Evolutionary conservation across 2,113 vertebrate species (phyloP).

Genomic region (Oncorhynchus mykiss): DNA sequence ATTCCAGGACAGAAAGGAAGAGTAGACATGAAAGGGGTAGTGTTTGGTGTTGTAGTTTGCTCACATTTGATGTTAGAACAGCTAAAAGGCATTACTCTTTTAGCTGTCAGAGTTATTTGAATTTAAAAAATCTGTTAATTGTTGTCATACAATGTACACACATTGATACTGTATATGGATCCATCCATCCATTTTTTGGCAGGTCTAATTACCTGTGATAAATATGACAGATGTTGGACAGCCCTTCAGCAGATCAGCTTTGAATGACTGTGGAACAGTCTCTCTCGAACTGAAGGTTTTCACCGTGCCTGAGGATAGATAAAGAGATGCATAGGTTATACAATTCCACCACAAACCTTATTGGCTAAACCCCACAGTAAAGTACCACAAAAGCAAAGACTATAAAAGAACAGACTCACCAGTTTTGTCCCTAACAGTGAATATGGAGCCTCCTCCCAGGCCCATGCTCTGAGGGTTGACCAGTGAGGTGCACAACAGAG

Average conservation of each 20-base stretch:
- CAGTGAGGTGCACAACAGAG: slow-evolving; percentile 84
- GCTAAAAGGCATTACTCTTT: too few species aligned
- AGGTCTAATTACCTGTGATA: slow-evolving; percentile 58
- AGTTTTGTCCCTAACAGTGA: slow-evolving; percentile 84
- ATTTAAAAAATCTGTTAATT: too few species aligned
- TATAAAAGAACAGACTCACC: slow-evolving; percentile 64
- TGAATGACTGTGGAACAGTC: slow-evolving; percentile 65
- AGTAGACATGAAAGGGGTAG: too few species aligned
- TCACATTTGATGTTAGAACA: too few species aligned
- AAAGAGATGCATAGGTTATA: neutral
- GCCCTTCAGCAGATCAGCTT: slow-evolving; percentile 43
- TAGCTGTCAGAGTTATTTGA: too few species aligned
- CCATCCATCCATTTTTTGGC: neutral
- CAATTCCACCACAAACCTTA: neutral
- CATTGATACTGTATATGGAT: too few species aligned
- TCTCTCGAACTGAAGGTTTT: slow-evolving; percentile 89
- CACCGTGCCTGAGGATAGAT: slow-evolving; percentile 69
- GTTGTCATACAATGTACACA: too few species aligned
- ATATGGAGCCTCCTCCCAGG: slow-evolving; percentile 87
- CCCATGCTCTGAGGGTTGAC: slow-evolving; percentile 95
- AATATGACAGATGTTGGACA: slow-evolving; percentile 34
- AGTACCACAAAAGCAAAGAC: slow-evolving; percentile 8
- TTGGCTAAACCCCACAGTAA: neutral
- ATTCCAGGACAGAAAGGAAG: too few species aligned
- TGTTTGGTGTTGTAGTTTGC: too few species aligned